These are phyloP conservation scores for Melinaea marsaeus DNA, from an alignment of 2,888 invertebrate genomes.

Conservation along the genomic window DNA sequence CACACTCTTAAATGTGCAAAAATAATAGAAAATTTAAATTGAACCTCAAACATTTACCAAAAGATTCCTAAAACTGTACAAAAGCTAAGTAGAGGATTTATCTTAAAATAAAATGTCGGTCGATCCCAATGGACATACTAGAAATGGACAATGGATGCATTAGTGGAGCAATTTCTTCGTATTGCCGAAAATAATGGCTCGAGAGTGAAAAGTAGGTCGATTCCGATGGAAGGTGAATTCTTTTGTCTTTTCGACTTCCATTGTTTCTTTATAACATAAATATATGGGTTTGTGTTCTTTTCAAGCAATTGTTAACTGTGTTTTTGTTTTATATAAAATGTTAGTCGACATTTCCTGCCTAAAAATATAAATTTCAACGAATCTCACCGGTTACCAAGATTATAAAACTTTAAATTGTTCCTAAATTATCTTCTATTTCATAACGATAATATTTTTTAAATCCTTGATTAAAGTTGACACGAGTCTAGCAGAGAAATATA, in stretches of 20 bases:
- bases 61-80: neutral
- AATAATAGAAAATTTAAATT: too few species aligned
- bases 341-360: too few species aligned
- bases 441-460: too few species aligned
- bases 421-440: too few species aligned
- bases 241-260: neutral
- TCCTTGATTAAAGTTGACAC: too few species aligned
- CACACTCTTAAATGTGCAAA: too few species aligned
- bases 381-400: too few species aligned
- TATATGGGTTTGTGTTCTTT: neutral
- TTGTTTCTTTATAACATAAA: conserved; percentile 8
- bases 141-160: conserved; percentile 48
- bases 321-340: too few species aligned
- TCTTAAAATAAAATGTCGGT: conserved; percentile 36
- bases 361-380: too few species aligned
- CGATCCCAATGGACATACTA: conserved; percentile 32
- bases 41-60: neutral
- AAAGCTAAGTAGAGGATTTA: neutral
- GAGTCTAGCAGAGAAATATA: too few species aligned
- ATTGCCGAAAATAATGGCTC: conserved; percentile 37
- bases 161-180: conserved; percentile 41
- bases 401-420: too few species aligned
- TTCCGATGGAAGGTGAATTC: conserved; percentile 19
- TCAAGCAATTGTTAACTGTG: too few species aligned
- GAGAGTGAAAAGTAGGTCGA: conserved; percentile 22